phyloP scores from a whole-genome alignment of 2,888 invertebrate genomes.

The Drosophila subsilvestris region DNA sequence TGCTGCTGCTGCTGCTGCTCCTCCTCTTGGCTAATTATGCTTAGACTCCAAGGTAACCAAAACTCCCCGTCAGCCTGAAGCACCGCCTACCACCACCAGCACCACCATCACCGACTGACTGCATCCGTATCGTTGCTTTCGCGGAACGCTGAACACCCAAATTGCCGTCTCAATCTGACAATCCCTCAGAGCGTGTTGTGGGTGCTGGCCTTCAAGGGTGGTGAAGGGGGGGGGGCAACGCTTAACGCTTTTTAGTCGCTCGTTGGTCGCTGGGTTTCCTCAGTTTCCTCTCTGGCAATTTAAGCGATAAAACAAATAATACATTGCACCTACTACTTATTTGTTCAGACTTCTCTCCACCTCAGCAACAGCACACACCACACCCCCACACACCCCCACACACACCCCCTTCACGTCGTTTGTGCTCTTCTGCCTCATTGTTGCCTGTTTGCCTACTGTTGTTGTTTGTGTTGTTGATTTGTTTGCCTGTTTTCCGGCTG shows the following conservation, averaged over 20 bases:
- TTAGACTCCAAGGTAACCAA: constrained; percentile 29
- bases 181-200: constrained; percentile 27
- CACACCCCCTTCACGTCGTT: neutral
- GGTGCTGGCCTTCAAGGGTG: constrained; percentile 19
- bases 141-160: constrained; percentile 58
- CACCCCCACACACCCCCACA: too few species aligned
- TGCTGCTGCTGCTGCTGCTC: too few species aligned
- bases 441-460: constrained; percentile 40
- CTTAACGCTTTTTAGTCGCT: constrained; percentile 79
- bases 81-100: neutral
- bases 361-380: constrained; percentile 4
- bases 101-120: too few species aligned
- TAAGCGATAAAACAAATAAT: constrained; percentile 78
- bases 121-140: constrained; percentile 47
- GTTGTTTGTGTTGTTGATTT: constrained; percentile 56
- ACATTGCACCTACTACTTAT: constrained; percentile 79
- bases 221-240: constrained; percentile 39
- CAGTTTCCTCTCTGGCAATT: constrained; percentile 59
- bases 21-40: constrained; percentile 51
- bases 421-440: constrained; percentile 31
- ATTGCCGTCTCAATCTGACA: constrained; percentile 43
- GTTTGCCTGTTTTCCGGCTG: constrained; percentile 56
- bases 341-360: constrained; percentile 55
- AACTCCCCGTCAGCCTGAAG: neutral
- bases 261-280: constrained; percentile 50